Evolutionary conservation across 2,113 vertebrate genomes (phyloP).

Genomic region (Epinephelus moara): DNA sequence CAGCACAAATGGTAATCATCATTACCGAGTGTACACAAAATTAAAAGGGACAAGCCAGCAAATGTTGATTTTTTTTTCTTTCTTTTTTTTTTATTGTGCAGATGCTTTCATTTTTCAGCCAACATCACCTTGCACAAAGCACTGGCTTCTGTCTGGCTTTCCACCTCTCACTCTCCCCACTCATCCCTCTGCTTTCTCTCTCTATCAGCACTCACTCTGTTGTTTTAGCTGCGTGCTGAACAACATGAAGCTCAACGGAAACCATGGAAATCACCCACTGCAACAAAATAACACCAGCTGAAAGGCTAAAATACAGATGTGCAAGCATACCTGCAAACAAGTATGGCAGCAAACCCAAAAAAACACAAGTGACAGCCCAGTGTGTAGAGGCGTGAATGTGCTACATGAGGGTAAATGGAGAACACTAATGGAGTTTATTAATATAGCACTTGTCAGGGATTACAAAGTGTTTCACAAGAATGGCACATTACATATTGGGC

Average conservation of each 20-base stretch:
- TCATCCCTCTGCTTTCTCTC: background rate
- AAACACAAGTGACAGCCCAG: background rate
- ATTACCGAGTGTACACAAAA: constrained; percentile 17
- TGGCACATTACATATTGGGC: too few species aligned
- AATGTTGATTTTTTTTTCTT: background rate
- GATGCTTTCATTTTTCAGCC: constrained; percentile 15
- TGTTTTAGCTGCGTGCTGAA: constrained; percentile 7
- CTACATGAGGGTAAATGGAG: too few species aligned
- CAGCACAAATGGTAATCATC: constrained; percentile 29
- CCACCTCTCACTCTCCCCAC: background rate
- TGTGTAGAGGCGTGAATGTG: background rate
- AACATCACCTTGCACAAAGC: background rate
- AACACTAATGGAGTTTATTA: background rate
- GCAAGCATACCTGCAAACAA: background rate
- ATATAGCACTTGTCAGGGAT: background rate
- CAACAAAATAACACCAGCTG: background rate
- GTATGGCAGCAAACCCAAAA: background rate
- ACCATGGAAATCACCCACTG: background rate
- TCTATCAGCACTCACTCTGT: background rate
- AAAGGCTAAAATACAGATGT: background rate
- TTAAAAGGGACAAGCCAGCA: constrained; percentile 10
- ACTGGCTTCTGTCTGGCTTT: background rate
- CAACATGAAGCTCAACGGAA: background rate
- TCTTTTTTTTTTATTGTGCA: background rate
- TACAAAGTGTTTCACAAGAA: background rate